Evolutionary conservation across 2,888 invertebrate species (phyloP), one percentile per base, ranked within the genome.

Genomic region (Callyntrura sp.): DNA sequence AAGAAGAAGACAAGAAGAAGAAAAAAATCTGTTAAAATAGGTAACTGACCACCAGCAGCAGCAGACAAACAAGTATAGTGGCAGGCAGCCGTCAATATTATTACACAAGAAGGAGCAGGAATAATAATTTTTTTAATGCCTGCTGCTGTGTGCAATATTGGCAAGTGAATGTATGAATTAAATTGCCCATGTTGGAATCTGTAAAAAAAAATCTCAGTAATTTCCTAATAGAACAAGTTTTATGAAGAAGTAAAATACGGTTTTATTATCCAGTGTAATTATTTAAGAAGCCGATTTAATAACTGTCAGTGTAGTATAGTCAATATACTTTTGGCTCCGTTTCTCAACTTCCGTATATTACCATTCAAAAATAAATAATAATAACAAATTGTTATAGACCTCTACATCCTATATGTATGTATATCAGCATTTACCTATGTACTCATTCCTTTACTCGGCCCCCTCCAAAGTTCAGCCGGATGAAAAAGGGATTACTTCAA

Each of bases 271-370:
- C 86, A 81, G 87, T 45, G 81, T 48, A 87, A 87, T 87, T 87
- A 87, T 87, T 87, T 81, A 87, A 81, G 35, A 81, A 81, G 70
- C 60, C 81, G 57, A 87, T n/a, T n/a, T 81, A 87, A 87, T 87
- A 81, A 87, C 81, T 87, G 87, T 87, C 87, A 87, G 87, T 57
- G 4, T 5, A 45, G 35, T n/a, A n/a, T n/a, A 35, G 35, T 35
- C 35, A 35, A 6, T 35, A 35, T 35, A 35, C n/a, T 35, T 35
- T 87, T 79, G 87, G 87, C 81, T 79, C 35, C 35, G 23, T 68
- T 78, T 81, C 81, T 51, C 14, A 43, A 57, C 86, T 86, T 86
- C 86, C 86, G 86, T 86, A 51, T 79, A 70, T n/a, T n/a, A 9
- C 70, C 45, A 45, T 45, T 70, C 17, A 23, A 35, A 35, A 35